Percentiles rank a stretch among this genome's conserved stretches.
Evolutionary conservation across 2,113 vertebrate genomes (phyloP).

Genomic region (Gila orcuttii): DNA sequence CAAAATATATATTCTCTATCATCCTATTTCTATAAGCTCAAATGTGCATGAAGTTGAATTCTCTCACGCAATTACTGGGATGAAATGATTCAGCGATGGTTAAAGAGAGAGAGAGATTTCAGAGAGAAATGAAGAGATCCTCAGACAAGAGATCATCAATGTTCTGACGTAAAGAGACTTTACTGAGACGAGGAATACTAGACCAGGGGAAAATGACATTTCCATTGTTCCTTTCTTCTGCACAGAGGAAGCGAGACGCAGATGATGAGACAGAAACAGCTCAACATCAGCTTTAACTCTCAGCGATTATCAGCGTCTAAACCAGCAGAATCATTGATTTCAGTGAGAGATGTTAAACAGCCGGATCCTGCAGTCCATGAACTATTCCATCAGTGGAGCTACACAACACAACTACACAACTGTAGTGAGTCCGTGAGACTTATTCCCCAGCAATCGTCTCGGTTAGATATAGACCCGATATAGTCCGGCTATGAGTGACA

Average conservation of each 20-base stretch:
- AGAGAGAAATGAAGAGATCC: background rate
- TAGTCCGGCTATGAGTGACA: too few species aligned
- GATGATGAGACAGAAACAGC: background rate
- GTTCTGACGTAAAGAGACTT: conserved; percentile 13
- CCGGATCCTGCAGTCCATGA: background rate
- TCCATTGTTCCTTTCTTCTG: background rate
- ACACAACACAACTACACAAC: background rate
- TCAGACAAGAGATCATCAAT: background rate
- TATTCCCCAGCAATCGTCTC: too few species aligned
- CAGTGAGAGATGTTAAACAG: background rate
- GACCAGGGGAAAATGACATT: conserved; percentile 10
- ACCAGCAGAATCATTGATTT: background rate
- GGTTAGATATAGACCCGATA: too few species aligned
- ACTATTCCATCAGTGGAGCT: background rate
- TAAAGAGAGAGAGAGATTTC: background rate
- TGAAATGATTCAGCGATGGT: background rate
- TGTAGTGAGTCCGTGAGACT: background rate
- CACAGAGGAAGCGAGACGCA: background rate
- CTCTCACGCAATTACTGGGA: background rate
- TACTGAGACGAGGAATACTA: conserved; percentile 3
- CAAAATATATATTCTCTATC: background rate
- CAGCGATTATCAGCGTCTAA: background rate
- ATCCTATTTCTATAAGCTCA: background rate
- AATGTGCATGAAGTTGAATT: background rate
- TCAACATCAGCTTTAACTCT: background rate